A percentile compares a stretch with the other conserved stretches of the same genome.
These are phyloP conservation scores for Tenthredo livida DNA, from an alignment of 2,888 invertebrate genomes.

Conservation along the genomic window DNA sequence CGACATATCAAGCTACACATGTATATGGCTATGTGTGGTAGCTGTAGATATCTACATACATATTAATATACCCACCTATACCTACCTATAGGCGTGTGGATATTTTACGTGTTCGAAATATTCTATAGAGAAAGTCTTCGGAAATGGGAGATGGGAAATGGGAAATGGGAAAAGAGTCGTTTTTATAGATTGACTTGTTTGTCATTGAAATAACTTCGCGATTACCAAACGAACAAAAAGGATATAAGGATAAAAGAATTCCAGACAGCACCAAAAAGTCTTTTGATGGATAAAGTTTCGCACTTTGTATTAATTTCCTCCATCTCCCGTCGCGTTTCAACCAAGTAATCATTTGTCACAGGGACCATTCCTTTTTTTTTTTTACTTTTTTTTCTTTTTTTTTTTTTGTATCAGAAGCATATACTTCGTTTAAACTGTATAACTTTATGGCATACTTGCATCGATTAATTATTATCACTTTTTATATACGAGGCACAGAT, in stretches of 20 bases:
- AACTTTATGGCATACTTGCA: not conserved
- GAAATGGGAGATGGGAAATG: slow-evolving; percentile 8
- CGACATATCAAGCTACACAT: not conserved
- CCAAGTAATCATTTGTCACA: slow-evolving; percentile 31
- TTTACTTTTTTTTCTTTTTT: not conserved
- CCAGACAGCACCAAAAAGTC: slow-evolving; percentile 28
- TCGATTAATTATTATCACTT: not conserved
- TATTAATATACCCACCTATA: not conserved
- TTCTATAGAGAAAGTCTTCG: slow-evolving; percentile 6
- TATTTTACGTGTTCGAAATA: not conserved
- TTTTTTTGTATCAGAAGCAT: not conserved
- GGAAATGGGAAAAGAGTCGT: slow-evolving; percentile 37
- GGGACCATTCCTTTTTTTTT: not conserved
- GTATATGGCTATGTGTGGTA: not conserved
- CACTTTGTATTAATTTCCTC: slow-evolving; percentile 47
- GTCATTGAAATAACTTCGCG: slow-evolving; percentile 48
- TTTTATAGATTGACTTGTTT: slow-evolving; percentile 46
- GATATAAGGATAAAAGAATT: slow-evolving; percentile 16
- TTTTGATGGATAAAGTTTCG: slow-evolving; percentile 44
- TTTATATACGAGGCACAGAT: not conserved
- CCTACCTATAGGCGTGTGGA: not conserved
- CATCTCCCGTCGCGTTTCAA: slow-evolving; percentile 24
- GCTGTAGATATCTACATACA: not conserved
- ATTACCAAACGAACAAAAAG: slow-evolving; percentile 45
- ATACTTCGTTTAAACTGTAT: not conserved